Evolutionary conservation across 2,113 vertebrate genomes (phyloP), one percentile per base, ranked within the genome.

Genomic region (Apistogramma diplotaenia): DNA sequence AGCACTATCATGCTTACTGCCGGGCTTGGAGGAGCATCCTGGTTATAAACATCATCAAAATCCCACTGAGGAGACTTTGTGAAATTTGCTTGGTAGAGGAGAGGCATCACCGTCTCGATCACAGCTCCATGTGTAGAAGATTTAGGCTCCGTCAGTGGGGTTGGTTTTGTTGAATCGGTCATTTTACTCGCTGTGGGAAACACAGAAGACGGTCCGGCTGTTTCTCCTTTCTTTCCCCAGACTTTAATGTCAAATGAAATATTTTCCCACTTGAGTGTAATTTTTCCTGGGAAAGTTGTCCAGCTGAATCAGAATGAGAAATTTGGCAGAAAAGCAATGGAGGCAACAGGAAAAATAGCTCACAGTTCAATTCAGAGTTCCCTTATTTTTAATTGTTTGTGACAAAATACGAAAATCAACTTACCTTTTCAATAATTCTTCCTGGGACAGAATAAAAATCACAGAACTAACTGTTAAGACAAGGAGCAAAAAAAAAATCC

Each of bases 1-100:
- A 21, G 1, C 56, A 54, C 33, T 33, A 8, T 33, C 33, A 8
- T 33, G 7, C 33, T 33, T 35, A 95, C 95, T 27, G 35, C 82
- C 3, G 16, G 79, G 62, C 67, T 87, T 10, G 71, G 81, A 55
- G 90, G n/a, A 6, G 55, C 33, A 29, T 91, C 86, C 75, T 72
- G 86, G 54, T 82, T 77, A 35, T 95, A 95, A 5, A 81, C 29
- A 19, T 95, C 92, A 0, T 94, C 94, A 76, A 95, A 95, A 78
- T 92, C 88, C 93, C 93, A 95, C 29, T 12, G 12, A 4, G 95
- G 94, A 70, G 78, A 3, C 65, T 87, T 90, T 1, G 13, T 46
- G 61, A 92, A 95, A 37, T 78, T 40, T 0, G 49, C 40, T 55
- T 1, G 29, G 18, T 3, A 25, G 7, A 95, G 82, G 4, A 91